A percentile compares a stretch with the other conserved stretches of the same genome.
phyloP scores from a whole-genome alignment of 2,888 invertebrate species.

The Syrphus vitripennis region DNA sequence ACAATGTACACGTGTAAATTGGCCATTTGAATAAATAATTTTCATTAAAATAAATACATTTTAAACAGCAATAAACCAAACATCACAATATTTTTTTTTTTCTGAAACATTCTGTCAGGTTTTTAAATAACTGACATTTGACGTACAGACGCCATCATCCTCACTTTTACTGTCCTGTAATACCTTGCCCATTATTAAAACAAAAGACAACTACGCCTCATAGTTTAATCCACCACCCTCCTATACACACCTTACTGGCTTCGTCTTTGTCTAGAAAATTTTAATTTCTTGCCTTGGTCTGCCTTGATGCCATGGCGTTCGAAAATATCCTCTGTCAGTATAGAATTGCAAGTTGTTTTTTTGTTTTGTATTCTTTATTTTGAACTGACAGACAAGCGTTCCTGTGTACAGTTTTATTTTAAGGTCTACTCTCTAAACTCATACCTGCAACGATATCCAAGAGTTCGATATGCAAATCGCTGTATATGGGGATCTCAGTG shows the following conservation, averaged over 20 bases:
- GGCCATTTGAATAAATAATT: background rate
- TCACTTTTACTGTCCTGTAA: conserved; percentile 3
- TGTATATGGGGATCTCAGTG: conserved; percentile 10
- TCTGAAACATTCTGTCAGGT: background rate
- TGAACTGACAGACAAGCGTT: conserved; percentile 27
- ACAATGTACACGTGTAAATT: too few relatives aligned
- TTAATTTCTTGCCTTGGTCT: conserved; percentile 4
- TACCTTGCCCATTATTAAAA: background rate
- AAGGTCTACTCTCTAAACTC: background rate
- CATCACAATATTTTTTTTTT: background rate
- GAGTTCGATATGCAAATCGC: conserved; percentile 56
- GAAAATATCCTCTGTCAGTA: conserved; percentile 13
- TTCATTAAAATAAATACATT: background rate
- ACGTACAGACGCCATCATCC: conserved; percentile 20
- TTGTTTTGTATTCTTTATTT: background rate
- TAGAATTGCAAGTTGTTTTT: background rate
- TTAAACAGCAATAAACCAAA: background rate
- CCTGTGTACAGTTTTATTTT: background rate
- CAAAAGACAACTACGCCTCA: background rate
- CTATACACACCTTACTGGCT: background rate
- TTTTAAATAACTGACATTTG: conserved; percentile 9
- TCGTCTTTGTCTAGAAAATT: background rate
- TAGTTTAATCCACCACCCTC: background rate
- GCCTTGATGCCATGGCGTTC: background rate
- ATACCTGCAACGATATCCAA: conserved; percentile 1